Evolutionary conservation across 2,797 vertebrate genomes (phyloP), one percentile per base, ranked within the genome.

Genomic region (Ctenopoma kingsleyae): DNA sequence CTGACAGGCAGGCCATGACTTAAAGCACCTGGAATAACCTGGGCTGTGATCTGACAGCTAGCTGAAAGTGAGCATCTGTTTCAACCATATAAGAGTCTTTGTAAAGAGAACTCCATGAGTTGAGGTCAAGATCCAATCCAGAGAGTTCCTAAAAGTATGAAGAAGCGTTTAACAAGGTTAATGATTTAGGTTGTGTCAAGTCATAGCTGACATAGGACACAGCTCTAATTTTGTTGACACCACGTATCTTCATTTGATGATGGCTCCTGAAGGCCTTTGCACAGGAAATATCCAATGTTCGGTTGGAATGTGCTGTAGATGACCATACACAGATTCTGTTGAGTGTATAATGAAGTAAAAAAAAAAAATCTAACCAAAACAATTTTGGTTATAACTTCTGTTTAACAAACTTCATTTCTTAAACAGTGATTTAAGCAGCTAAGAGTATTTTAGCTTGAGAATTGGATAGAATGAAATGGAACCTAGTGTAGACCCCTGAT

Each of bases 391-490:
- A 59, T 30, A 80, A 71, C 71, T 60, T 74, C 57, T 23, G 4
- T 1, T 71, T 79, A n/a, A n/a, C n/a, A 5, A 68, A 86, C 23
- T 5, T 27, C 3, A 27, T 27, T 81, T 85, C 67, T 87, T 83
- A 78, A 88, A 84, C 20, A 56, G 55, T 55, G 36, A 84, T 67
- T 73, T 59, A 41, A 36, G 22, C 67, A 63, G 71, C 49, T 44
- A 35, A 74, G 51, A 68, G 54, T 72, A 73, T 86, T 74, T 86
- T 74, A 81, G 53, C 58, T 72, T 71, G 69, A 82, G 71, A 85
- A 84, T 41, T 78, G 44, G 72, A 75, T 82, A 54, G 59, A 58
- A 75, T 40, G 47, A 91, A 92, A 90, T 50, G 30, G 80, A 81
- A 71, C 71, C 20, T 75, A 74, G 72, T 78, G 76, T 79, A 48